phyloP scores from a whole-genome alignment of 2,888 invertebrate species.

The Thymelicus acteon region DNA sequence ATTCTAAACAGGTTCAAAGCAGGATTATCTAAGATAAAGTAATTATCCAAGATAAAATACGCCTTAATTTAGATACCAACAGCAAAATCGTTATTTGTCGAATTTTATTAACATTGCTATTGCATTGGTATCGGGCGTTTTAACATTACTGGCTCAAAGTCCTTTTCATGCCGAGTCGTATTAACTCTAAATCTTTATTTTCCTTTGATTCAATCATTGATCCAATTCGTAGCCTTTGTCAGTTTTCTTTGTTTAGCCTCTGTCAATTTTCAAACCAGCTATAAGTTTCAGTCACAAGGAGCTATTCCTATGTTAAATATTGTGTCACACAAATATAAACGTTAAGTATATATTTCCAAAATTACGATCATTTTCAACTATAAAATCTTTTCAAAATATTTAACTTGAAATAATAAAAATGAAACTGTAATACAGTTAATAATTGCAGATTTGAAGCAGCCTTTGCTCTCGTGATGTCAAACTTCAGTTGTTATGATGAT shows the following conservation, averaged over 20 bases:
- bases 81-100: background rate
- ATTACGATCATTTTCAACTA: too few relatives aligned
- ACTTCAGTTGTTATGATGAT: background rate
- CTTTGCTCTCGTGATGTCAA: background rate
- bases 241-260: slow-evolving; percentile 9
- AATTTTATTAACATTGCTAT: background rate
- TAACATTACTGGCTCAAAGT: slow-evolving; percentile 22
- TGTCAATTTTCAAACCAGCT: background rate
- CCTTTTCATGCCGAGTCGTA: slow-evolving; percentile 29
- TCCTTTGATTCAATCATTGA: background rate
- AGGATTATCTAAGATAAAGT: too few relatives aligned
- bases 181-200: background rate
- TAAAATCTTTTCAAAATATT: too few relatives aligned
- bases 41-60: too few relatives aligned
- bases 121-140: slow-evolving; percentile 10
- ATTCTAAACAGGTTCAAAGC: too few relatives aligned
- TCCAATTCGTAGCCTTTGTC: slow-evolving; percentile 15
- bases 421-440: too few relatives aligned
- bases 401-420: too few relatives aligned
- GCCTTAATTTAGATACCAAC: background rate
- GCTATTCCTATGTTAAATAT: too few relatives aligned
- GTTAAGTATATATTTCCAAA: too few relatives aligned
- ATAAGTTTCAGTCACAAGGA: background rate
- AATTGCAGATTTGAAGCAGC: background rate
- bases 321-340: too few relatives aligned